These are phyloP conservation scores for Platygyra sinensis DNA, from an alignment of 64 coral and sea anemone genomes.

Conservation along the genomic window DNA sequence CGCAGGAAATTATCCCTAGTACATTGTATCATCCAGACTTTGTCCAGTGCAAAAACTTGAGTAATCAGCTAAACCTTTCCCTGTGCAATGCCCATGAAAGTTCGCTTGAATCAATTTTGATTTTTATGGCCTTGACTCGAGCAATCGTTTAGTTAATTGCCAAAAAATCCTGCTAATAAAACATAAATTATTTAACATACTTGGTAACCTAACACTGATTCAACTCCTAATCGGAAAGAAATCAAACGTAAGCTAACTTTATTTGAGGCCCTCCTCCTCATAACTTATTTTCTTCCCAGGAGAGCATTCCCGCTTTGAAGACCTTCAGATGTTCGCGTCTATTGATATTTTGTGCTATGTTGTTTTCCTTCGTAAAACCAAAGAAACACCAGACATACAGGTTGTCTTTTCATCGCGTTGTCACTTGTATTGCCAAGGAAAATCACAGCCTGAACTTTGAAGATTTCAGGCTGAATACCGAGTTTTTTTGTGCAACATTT, in stretches of 20 bases:
- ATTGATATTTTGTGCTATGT: background rate
- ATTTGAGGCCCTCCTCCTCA: background rate
- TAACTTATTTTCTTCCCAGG: background rate
- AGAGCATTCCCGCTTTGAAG: background rate
- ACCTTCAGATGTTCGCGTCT: background rate
- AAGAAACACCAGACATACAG: background rate
- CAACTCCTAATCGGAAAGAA: background rate
- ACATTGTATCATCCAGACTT: no score
- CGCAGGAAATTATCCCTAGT: no score
- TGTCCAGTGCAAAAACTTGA: no score
- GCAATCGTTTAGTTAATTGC: constrained; percentile 17
- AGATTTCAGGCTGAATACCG: no score
- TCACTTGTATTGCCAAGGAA: background rate
- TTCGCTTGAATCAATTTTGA: background rate
- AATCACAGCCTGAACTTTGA: background rate
- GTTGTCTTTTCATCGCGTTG: background rate
- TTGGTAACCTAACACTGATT: background rate
- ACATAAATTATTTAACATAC: constrained; percentile 11
- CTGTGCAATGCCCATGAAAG: background rate
- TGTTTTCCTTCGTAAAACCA: background rate
- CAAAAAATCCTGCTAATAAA: constrained; percentile 25
- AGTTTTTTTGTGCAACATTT: no score
- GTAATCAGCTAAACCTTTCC: no score
- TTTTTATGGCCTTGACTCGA: background rate
- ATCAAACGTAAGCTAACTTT: background rate